A percentile compares a stretch with the other conserved stretches of the same genome.
phyloP scores from a whole-genome alignment of 2,888 invertebrate species.

The Dermolepida albohirtum region DNA sequence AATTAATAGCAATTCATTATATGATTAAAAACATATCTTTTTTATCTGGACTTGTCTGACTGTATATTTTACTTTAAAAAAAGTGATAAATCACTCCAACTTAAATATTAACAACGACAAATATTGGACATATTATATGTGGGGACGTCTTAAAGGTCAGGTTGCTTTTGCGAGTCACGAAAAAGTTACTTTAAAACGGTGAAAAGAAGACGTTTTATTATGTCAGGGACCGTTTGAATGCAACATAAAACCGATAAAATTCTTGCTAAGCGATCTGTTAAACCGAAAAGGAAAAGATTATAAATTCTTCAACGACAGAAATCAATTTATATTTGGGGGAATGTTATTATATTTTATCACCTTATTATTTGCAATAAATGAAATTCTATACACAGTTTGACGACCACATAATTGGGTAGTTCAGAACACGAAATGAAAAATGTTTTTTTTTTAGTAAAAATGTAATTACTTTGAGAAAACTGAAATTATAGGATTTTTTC shows the following conservation, averaged over 20 bases:
- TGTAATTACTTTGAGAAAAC: no score
- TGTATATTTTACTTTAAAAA: not conserved
- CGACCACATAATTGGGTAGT: no score
- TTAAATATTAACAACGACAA: not conserved
- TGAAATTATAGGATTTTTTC: no score
- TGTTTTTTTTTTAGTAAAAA: no score
- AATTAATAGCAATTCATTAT: no score
- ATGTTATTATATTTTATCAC: not conserved
- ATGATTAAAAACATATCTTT: no score
- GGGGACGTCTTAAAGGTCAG: not conserved
- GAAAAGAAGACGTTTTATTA: slow-evolving; percentile 1
- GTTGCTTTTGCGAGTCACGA: not conserved
- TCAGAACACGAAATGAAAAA: no score
- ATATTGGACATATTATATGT: not conserved
- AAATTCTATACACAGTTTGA: no score
- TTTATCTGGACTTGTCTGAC: no score
- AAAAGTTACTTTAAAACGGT: not conserved
- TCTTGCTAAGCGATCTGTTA: not conserved
- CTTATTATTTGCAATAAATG: no score
- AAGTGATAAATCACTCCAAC: not conserved
- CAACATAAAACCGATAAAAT: slow-evolving; percentile 10
- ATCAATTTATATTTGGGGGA: slow-evolving; percentile 7
- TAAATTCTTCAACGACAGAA: slow-evolving; percentile 2
- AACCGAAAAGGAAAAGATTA: not conserved
- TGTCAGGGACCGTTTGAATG: not conserved